Evolutionary conservation across 1,140 invertebrate species (phyloP).

Genomic region (Drosophila bipectinata): DNA sequence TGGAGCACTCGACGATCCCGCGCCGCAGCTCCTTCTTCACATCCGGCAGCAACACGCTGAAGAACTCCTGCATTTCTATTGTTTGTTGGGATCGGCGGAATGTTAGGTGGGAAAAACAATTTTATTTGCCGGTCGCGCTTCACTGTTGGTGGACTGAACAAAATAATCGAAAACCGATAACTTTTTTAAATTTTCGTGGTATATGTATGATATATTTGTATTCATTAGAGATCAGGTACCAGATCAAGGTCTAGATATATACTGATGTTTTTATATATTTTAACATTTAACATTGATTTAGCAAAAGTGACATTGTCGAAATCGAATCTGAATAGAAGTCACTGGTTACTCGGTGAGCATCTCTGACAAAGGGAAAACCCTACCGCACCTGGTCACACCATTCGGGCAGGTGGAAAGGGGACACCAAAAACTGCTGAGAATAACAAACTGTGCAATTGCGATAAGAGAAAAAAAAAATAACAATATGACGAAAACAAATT

Average conservation of each 20-base stretch:
- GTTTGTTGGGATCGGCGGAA: not conserved
- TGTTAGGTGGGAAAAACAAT: conserved; percentile 25
- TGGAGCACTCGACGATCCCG: conserved; percentile 80
- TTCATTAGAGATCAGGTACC: not conserved
- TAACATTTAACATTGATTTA: not conserved
- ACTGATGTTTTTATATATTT: not conserved
- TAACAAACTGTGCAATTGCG: conserved; percentile 40
- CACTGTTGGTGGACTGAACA: conserved; percentile 10
- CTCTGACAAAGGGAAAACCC: not conserved
- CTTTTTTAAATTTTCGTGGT: not conserved
- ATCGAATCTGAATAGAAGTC: not conserved
- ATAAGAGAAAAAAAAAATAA: conserved; percentile 27
- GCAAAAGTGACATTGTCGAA: not conserved
- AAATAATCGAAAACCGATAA: not conserved
- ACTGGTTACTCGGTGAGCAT: not conserved
- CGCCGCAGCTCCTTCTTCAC: conserved; percentile 74
- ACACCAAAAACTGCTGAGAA: conserved; percentile 13
- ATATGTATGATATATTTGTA: not conserved
- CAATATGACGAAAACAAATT: conserved; percentile 11
- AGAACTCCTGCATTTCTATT: conserved; percentile 63
- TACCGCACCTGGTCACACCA: not conserved
- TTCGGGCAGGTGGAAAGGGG: not conserved
- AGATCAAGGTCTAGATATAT: no score
- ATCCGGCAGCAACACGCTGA: conserved; percentile 68
- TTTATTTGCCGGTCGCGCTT: conserved; percentile 57